These are phyloP conservation scores for Notarius lentiginosus DNA, from an alignment of 2,113 vertebrate genomes.

Conservation along the genomic window DNA sequence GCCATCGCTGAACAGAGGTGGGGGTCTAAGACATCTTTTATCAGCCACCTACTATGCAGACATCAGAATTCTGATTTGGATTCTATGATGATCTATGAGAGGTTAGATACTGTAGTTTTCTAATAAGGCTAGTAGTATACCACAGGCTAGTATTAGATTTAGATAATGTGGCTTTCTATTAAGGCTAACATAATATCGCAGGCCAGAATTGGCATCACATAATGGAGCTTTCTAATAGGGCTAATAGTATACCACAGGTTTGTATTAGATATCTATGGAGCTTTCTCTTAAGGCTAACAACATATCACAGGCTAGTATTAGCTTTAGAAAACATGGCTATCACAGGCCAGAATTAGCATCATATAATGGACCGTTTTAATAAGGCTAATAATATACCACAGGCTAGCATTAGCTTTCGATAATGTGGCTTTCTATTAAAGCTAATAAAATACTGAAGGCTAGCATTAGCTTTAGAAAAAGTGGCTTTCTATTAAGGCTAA, in stretches of 20 bases:
- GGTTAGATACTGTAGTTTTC: neutral
- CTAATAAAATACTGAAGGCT: neutral
- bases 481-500: neutral
- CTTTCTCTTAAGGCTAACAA: neutral
- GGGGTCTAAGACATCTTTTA: too few species aligned
- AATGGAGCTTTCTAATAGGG: neutral
- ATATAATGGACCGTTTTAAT: neutral
- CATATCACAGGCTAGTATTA: neutral
- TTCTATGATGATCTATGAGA: too few species aligned
- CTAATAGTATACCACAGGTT: neutral
- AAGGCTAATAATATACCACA: neutral
- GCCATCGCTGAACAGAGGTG: too few species aligned
- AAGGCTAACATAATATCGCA: neutral
- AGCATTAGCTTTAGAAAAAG: neutral
- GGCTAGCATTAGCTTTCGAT: neutral
- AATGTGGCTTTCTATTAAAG: neutral
- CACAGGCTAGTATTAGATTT: neutral
- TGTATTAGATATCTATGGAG: neutral
- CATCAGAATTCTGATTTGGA: too few species aligned
- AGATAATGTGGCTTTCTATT: neutral
- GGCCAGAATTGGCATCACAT: neutral
- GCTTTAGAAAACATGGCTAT: neutral
- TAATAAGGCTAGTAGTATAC: neutral
- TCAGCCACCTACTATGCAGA: too few species aligned
- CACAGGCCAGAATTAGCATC: neutral